These are phyloP conservation scores for Meriones psammophilus DNA, from an alignment of 2,797 vertebrate species.

Conservation along the genomic window DNA sequence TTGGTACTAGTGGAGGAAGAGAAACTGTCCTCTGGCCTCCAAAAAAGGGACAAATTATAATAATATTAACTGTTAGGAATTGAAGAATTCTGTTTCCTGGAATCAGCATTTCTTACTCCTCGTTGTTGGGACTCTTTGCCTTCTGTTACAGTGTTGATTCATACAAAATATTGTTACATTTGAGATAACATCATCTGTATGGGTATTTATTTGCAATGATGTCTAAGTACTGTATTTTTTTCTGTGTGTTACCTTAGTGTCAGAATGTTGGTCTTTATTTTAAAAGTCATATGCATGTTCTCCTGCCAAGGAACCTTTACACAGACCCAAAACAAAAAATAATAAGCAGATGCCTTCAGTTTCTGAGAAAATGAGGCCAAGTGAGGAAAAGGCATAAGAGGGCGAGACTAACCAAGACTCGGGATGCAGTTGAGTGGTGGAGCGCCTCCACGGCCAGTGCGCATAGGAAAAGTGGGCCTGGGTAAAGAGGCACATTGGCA, in stretches of 20 bases:
- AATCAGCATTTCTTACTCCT: slow-evolving; percentile 95
- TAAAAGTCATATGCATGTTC: slow-evolving; percentile 96
- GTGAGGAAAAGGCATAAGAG: slow-evolving; percentile 74
- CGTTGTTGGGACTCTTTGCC: slow-evolving; percentile 95
- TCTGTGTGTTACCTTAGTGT: slow-evolving; percentile 97
- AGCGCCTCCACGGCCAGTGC: slow-evolving; percentile 88
- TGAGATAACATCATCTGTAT: slow-evolving; percentile 93
- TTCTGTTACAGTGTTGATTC: slow-evolving; percentile 98
- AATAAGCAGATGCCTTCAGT: slow-evolving; percentile 69
- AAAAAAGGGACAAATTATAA: slow-evolving; percentile 88
- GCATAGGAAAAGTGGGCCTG: slow-evolving; percentile 91
- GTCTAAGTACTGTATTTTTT: slow-evolving; percentile 98
- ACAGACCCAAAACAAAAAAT: slow-evolving; percentile 89
- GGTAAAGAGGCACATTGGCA: slow-evolving; percentile 95
- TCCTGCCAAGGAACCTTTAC: slow-evolving; percentile 97
- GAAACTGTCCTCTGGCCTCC: slow-evolving; percentile 83
- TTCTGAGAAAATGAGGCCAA: slow-evolving; percentile 82
- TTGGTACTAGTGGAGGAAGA: slow-evolving; percentile 86
- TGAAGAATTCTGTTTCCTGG: slow-evolving; percentile 99
- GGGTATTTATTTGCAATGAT: slow-evolving; percentile 98
- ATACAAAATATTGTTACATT: slow-evolving; percentile 96
- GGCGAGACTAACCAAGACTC: slow-evolving; percentile 68
- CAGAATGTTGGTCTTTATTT: slow-evolving; percentile 95
- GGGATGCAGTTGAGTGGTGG: slow-evolving; percentile 85
- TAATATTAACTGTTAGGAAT: slow-evolving; percentile 78